phyloP scores from a whole-genome alignment of 2,888 invertebrate genomes.

The Eurytoma californica region DNA sequence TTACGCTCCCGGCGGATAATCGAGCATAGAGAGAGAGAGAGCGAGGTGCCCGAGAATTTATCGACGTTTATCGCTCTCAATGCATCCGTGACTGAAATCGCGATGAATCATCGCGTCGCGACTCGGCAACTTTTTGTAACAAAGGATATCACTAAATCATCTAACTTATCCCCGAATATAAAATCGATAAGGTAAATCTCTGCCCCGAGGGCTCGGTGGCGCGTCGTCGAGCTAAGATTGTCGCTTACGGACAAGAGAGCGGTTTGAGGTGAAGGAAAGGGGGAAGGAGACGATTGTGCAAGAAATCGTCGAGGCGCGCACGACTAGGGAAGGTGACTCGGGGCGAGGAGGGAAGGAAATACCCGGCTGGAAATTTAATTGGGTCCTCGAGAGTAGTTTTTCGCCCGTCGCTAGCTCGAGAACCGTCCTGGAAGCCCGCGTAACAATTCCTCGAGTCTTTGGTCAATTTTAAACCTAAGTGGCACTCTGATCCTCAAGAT shows the following conservation, averaged over 20 bases:
- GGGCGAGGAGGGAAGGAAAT: background rate
- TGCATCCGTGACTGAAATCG: conserved; percentile 7
- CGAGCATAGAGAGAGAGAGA: background rate
- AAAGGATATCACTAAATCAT: conserved; percentile 39
- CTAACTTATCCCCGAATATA: background rate
- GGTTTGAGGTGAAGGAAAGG: background rate
- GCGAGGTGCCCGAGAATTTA: too few relatives aligned
- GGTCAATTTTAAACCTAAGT: conserved; percentile 9
- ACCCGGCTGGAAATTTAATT: conserved; percentile 43
- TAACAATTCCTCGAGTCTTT: background rate
- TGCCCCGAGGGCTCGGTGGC: conserved; percentile 10
- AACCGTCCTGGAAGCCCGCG: conserved; percentile 5
- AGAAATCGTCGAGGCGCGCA: background rate
- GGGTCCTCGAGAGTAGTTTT: conserved; percentile 31
- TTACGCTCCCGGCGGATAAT: background rate
- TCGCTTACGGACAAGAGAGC: conserved; percentile 13
- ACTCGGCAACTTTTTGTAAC: conserved; percentile 29
- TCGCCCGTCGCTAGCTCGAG: conserved; percentile 16
- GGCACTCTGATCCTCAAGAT: background rate
- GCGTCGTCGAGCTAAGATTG: conserved; percentile 29
- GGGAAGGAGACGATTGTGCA: background rate
- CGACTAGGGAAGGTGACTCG: background rate
- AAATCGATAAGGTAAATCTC: conserved; percentile 40
- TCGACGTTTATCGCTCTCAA: too few relatives aligned
- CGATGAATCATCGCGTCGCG: conserved; percentile 9